phyloP scores from a whole-genome alignment of 2,113 vertebrate genomes.

The Australoheros scitulus region DNA sequence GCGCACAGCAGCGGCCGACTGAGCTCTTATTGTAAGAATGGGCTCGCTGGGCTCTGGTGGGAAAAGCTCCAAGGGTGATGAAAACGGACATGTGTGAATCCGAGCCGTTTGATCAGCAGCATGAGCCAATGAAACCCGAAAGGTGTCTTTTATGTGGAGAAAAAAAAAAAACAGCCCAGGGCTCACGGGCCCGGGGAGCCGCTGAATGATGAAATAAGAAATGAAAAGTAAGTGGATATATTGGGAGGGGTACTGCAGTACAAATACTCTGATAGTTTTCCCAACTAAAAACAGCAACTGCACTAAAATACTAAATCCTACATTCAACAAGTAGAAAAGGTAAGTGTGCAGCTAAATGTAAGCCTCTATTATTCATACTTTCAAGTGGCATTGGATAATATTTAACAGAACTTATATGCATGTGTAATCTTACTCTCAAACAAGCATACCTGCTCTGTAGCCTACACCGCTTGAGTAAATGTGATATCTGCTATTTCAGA shows the following conservation, averaged over 20 bases:
- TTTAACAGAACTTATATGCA: background rate
- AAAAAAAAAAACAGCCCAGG: background rate
- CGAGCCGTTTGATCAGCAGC: background rate
- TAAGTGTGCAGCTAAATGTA: background rate
- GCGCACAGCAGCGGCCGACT: background rate
- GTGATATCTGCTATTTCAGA: background rate
- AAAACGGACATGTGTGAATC: background rate
- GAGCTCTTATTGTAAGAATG: background rate
- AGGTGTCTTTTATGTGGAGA: background rate
- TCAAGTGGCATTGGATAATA: background rate
- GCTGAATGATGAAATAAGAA: background rate
- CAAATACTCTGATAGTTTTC: background rate
- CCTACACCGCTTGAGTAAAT: background rate
- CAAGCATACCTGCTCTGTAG: background rate
- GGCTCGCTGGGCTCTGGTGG: background rate
- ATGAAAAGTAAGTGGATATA: background rate
- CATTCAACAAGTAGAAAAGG: too few relatives aligned
- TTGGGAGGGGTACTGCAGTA: background rate
- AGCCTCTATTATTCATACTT: background rate
- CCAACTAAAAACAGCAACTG: too few relatives aligned
- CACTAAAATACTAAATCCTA: too few relatives aligned
- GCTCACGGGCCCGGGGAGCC: background rate
- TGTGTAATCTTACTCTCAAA: too few relatives aligned
- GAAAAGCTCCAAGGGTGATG: background rate
- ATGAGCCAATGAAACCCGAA: background rate